Base-by-base conservation (phyloP, 2,888 invertebrate genomes). In the Pheosia gnoma region DNA sequence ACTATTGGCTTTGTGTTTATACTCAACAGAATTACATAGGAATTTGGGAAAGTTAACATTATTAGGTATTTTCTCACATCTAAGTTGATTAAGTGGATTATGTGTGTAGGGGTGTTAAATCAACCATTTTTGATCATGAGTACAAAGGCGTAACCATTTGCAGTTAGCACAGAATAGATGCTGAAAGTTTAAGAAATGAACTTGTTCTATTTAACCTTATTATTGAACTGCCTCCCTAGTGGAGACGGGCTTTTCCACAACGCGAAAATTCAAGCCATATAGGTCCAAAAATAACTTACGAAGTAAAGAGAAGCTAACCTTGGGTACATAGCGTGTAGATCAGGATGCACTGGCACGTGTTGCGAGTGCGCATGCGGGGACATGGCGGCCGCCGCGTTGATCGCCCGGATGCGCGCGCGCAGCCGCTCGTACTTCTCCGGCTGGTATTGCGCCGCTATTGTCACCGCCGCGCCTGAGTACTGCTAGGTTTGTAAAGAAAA, bases 381-480 rank as follows among this genome's bases (percentile, higher is more conserved):
- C 86, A 89, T 85, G 25, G 80, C 86, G 1, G 84, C 88, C 0
- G 89, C 91, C 0, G 93, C 93, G 74, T 94, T 94, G 75, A 94
- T 91, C 2, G 94, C 93, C 8, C 93, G 80, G 51, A 94, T 94
- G 75, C 94, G 88, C n/a, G 93, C 93, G 51, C 94, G 91, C 70
- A 94, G 71, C 38, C 91, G 77, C 72, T 92, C 91, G 72, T 94
- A 94, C 61, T 94, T 93, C 66, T 94, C 94, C 0, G 94, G 94
- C 67, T 94, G 94, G 72, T 93, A 94, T 73, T 94, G 94, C 39
- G 94, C 94, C 4, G 91, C 93, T 78, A 94, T 90, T n/a, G 89
- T 88, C 36, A 94, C 94, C 4, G 93, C 86, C 10, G 85, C 84
- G 3, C 94, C 93, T 3, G 93, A 92, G 78, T 94, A 94, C 81